These are phyloP conservation scores for Fistularia tabacaria DNA, from an alignment of 2,797 vertebrate genomes.

Conservation along the genomic window DNA sequence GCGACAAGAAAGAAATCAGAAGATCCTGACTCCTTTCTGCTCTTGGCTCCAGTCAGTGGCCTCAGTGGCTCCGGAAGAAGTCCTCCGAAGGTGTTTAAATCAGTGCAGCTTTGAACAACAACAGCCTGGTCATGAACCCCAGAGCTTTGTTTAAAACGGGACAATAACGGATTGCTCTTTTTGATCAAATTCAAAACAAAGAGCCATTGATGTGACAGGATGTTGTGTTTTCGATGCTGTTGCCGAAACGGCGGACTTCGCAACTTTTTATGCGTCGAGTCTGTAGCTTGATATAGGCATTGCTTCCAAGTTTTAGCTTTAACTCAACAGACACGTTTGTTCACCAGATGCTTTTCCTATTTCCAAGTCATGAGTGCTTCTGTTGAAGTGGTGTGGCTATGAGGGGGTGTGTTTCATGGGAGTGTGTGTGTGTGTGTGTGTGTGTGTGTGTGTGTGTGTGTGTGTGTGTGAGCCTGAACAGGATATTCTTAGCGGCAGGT, in stretches of 20 bases:
- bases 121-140: constrained; percentile 41
- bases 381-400: not conserved
- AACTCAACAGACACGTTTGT: not conserved
- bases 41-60: constrained; percentile 28
- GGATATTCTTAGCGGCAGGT: constrained; percentile 43
- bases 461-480: constrained; percentile 3
- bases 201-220: constrained; percentile 32
- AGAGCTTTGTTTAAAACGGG: constrained; percentile 39
- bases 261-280: constrained; percentile 2
- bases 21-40: constrained; percentile 28
- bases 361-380: not conserved
- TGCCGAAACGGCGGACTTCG: constrained; percentile 27
- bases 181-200: constrained; percentile 51
- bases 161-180: constrained; percentile 37
- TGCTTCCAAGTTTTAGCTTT: not conserved
- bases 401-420: not conserved
- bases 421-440: not conserved
- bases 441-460: not conserved
- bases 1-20: constrained; percentile 48
- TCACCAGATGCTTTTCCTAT: not conserved
- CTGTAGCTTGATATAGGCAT: not conserved
- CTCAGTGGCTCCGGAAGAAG: constrained; percentile 36
- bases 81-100: constrained; percentile 45
- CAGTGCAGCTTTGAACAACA: constrained; percentile 15
- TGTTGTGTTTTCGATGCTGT: constrained; percentile 10